Evolutionary conservation across 64 coral and sea anemone species (phyloP).

Genomic region (Actinia tenebrosa): DNA sequence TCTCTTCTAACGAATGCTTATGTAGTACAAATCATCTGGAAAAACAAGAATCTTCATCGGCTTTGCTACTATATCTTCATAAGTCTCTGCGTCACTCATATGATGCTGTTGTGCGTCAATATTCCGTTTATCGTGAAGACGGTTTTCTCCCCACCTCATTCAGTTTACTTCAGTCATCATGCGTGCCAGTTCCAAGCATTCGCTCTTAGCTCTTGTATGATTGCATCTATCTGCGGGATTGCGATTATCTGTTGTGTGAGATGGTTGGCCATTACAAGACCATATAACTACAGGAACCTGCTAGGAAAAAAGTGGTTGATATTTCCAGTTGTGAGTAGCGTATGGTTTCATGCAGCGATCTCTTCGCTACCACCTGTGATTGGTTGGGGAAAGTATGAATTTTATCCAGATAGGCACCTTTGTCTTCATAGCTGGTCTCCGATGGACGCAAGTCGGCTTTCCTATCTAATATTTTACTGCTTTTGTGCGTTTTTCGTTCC

Average conservation of each 20-base stretch:
- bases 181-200: constrained; percentile 13
- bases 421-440: constrained; percentile 25
- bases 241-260: neutral
- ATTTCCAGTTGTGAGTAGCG: neutral
- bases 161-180: neutral
- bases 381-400: constrained; percentile 18
- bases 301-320: constrained; percentile 3
- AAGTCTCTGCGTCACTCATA: neutral
- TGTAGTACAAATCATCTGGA: constrained; percentile 2
- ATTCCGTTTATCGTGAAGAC: constrained; percentile 9
- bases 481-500: constrained; percentile 1
- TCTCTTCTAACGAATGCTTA: neutral
- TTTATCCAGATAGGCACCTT: neutral
- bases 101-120: constrained; percentile 1
- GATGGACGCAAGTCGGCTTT: neutral
- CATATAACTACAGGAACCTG: neutral
- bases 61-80: constrained; percentile 19
- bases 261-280: constrained; percentile 19
- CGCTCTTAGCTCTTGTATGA: constrained; percentile 7
- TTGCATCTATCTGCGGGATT: constrained; percentile 14
- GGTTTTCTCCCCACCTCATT: neutral
- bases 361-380: constrained; percentile 1
- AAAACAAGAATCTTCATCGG: constrained; percentile 10
- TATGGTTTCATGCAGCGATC: neutral
- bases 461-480: constrained; percentile 18